Evolutionary conservation across 2,888 invertebrate genomes (phyloP).

Genomic region (Neoitamus cyanurus): DNA sequence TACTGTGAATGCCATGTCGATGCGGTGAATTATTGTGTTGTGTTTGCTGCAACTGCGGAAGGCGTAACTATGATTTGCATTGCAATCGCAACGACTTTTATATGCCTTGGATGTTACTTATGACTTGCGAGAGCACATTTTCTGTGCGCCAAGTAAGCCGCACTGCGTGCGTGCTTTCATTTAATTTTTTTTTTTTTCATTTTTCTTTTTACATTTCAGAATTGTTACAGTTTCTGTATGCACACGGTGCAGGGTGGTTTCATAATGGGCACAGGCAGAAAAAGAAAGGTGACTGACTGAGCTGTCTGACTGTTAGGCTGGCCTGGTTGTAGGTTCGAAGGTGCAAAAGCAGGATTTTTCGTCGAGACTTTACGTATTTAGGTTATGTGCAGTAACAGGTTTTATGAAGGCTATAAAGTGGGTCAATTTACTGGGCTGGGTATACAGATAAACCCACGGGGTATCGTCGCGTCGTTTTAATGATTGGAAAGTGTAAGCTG

Average conservation of each 20-base stretch:
- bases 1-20: not conserved
- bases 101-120: not conserved
- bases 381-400: not conserved
- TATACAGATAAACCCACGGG: not conserved
- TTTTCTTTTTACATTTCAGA: not conserved
- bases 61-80: constrained; percentile 1
- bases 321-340: not conserved
- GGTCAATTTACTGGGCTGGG: not conserved
- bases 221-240: not conserved
- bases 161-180: not conserved
- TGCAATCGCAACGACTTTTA: not conserved
- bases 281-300: not conserved
- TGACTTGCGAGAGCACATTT: not conserved
- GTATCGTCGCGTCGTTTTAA: not conserved
- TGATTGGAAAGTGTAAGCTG: not conserved
- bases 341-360: not conserved
- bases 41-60: not conserved
- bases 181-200: not conserved
- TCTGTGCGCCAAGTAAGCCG: not conserved
- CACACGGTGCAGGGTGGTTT: not conserved
- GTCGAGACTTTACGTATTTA: not conserved
- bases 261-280: not conserved
- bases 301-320: not conserved
- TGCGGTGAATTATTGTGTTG: not conserved
- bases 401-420: not conserved